Conservation (phyloP, 1,140 invertebrate species). For the Myzus persicae region DNA sequence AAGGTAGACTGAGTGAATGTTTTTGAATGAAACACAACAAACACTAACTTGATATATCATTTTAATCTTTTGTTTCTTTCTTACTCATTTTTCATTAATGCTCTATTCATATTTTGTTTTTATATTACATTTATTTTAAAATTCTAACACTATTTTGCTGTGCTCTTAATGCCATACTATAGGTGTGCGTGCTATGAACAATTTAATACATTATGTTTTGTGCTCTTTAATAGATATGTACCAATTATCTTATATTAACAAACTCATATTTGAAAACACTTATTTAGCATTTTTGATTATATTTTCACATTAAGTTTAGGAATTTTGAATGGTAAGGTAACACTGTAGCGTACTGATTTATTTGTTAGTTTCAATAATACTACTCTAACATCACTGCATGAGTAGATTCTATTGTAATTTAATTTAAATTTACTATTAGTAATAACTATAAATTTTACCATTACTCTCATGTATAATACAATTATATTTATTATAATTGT, state of each 20-base stretch:
- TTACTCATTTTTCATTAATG: conserved; percentile 33
- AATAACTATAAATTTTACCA: not conserved
- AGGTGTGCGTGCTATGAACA: conserved; percentile 51
- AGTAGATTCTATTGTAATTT: conserved; percentile 9
- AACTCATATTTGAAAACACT: conserved; percentile 26
- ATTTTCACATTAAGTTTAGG: conserved; percentile 43
- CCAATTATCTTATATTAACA: conserved; percentile 14
- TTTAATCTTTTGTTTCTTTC: not conserved
- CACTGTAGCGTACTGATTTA: not conserved
- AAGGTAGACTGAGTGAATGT: conserved; percentile 66
- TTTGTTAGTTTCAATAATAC: not conserved
- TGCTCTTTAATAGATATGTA: not conserved
- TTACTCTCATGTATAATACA: not conserved
- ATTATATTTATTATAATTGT: not conserved
- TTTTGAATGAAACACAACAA: conserved; percentile 56
- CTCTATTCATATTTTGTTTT: conserved; percentile 31
- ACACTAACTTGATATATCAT: conserved; percentile 39
- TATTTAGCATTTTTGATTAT: conserved; percentile 32
- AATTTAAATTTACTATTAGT: not conserved
- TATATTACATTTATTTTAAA: conserved; percentile 20
- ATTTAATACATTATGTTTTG: conserved; percentile 31
- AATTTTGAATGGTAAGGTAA: not conserved
- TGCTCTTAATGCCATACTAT: conserved; percentile 51
- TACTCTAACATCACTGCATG: conserved; percentile 33
- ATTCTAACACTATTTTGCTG: conserved; percentile 45